phyloP scores from a whole-genome alignment of 2,888 invertebrate genomes.

The Frankliniella intonsa region DNA sequence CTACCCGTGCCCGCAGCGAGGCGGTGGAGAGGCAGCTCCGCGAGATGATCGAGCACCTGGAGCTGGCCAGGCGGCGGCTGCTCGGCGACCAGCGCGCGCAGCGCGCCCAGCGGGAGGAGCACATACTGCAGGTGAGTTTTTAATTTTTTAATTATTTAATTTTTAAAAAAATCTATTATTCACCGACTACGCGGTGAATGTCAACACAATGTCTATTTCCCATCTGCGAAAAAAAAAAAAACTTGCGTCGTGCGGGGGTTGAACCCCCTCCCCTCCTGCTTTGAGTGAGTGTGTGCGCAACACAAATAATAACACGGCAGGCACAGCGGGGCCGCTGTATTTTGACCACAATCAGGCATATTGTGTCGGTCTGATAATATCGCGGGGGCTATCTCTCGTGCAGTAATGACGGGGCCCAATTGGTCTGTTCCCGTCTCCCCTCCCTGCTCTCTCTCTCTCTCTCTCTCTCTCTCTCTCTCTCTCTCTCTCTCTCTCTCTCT shows the following conservation, averaged over 20 bases:
- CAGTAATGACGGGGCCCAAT: neutral
- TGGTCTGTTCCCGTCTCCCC: neutral
- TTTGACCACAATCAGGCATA: neutral
- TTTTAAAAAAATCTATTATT: no score
- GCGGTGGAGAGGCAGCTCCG: constrained; percentile 5
- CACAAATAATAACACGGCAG: no score
- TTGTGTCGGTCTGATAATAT: neutral
- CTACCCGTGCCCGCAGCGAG: neutral
- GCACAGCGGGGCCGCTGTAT: neutral
- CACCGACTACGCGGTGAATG: no score
- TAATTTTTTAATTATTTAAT: no score
- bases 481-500: no score
- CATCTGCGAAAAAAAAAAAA: no score
- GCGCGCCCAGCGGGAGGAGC: constrained; percentile 14
- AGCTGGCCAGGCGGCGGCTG: constrained; percentile 6
- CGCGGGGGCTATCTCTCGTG: neutral
- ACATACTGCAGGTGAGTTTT: neutral
- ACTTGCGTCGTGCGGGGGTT: no score
- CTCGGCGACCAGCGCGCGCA: constrained; percentile 3
- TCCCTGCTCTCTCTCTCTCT: neutral
- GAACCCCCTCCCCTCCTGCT: no score
- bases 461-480: no score
- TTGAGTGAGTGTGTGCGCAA: no score
- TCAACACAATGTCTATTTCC: no score
- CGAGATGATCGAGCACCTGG: constrained; percentile 7